Conservation (phyloP, 2,113 vertebrate genomes). For the Gambusia holbrooki region DNA sequence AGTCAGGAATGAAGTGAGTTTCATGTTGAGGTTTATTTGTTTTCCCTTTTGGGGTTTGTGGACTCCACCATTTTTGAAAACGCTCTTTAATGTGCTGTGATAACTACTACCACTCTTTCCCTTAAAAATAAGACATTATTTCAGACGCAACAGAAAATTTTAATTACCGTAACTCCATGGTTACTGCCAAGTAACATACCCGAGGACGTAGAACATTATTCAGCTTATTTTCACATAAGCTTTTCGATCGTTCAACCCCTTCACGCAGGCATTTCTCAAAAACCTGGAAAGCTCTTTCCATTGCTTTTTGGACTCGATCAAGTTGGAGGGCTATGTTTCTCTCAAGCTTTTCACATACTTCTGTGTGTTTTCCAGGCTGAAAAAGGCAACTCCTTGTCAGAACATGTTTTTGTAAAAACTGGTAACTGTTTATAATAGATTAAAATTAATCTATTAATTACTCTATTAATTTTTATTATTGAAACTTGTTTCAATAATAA, state of each 20-base stretch:
- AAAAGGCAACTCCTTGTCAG: background rate
- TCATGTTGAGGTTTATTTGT: conserved; percentile 28
- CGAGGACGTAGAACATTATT: background rate
- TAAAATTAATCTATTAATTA: too few species aligned
- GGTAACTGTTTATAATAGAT: background rate
- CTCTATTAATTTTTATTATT: too few species aligned
- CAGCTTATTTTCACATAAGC: background rate
- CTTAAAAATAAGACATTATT: conserved; percentile 1
- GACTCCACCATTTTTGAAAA: conserved; percentile 13
- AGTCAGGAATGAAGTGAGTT: conserved; percentile 35
- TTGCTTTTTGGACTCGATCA: background rate
- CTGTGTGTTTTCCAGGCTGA: background rate
- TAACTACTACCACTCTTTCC: fast-evolving
- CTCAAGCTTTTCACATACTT: background rate
- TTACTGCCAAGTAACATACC: conserved; percentile 11
- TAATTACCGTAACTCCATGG: fast-evolving
- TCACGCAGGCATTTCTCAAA: conserved; percentile 24
- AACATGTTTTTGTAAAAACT: background rate
- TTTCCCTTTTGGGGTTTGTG: background rate
- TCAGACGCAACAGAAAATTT: background rate
- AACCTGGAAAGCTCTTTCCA: background rate
- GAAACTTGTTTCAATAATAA: background rate
- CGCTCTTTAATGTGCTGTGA: conserved; percentile 1
- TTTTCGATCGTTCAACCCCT: conserved; percentile 28
- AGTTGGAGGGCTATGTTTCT: fast-evolving